Base-by-base conservation (phyloP, 1,140 invertebrate genomes). In the Drosophila triauraria region DNA sequence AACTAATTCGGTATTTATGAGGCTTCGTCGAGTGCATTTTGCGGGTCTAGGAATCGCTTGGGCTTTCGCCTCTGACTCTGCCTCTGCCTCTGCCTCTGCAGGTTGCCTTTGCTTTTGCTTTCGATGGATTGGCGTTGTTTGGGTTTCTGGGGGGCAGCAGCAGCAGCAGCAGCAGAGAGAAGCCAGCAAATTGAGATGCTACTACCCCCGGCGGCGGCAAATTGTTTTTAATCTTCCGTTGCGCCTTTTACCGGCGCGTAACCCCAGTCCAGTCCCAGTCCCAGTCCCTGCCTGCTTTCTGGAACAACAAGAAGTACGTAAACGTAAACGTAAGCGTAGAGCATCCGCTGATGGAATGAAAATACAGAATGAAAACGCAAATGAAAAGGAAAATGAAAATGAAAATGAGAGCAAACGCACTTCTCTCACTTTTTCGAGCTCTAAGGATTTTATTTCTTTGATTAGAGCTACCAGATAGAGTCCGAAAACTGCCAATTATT, bases 1-100 rank as follows among this genome's bases (percentile, higher is more conserved):
- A 91, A 92, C 91, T 92, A 92, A 92, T 92, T 92, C 91, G 76
- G 87, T 92, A 92, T 92, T 92, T 92, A 92, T 92, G 91, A 91
- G 91, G 91, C 84, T 92, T 92, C 91, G 79, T 80, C 77, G 84
- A 88, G 84, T 90, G 81, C 86, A 86, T 72, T 74, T 74, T 82
- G 84, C 76, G 76, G 83, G 82, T 80, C 81, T 74, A 80, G 62
- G 75, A 80, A 79, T 71, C 42, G 54, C 54, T 40, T 30, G 57
- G 56, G 63, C 20, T 46, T 35, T 35, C 35, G 44, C 46, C 35
- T 53, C 32, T 32, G 32, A 7, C 30, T 8, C 30, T 32, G 32
- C 30, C 30, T 8, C 30, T 30, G 30, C 7, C 6, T 0, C 6
- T 32, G 44, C 30, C 35, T 51, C 35, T 27, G 59, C 54, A 57